Conservation (phyloP, 2,113 vertebrate species). For the Todiramphus saurophagus region DNA sequence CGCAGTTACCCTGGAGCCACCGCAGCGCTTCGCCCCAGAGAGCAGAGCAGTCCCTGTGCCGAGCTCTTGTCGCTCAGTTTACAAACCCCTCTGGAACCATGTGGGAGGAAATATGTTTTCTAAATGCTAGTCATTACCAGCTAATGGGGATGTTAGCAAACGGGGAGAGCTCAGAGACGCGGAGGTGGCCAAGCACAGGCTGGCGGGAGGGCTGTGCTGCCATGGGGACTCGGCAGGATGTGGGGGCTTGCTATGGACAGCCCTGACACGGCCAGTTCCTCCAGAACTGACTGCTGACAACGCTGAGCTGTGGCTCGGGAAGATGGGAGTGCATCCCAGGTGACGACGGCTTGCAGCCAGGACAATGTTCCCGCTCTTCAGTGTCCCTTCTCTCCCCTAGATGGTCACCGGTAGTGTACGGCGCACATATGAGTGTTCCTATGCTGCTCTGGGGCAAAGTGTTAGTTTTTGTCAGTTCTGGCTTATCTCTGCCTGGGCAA, state of each 20-base stretch:
- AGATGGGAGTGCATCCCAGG: background rate
- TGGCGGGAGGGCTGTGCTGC: background rate
- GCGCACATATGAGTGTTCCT: background rate
- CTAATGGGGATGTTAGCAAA: constrained; percentile 52
- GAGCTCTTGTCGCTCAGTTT: constrained; percentile 32
- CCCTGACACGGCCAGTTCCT: background rate
- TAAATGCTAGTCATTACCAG: constrained; percentile 61
- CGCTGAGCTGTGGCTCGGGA: background rate
- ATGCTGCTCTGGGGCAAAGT: background rate
- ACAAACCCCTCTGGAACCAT: constrained; percentile 52
- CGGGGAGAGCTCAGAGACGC: background rate
- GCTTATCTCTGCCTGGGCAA: background rate
- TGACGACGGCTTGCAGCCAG: background rate
- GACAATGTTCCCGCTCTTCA: background rate
- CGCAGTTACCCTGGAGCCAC: background rate
- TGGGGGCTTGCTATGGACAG: background rate
- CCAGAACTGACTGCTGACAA: background rate
- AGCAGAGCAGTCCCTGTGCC: background rate
- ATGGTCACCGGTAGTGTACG: rapidly evolving
- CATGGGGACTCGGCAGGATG: background rate
- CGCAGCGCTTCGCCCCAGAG: background rate
- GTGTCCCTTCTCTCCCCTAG: background rate
- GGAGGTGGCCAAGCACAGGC: background rate
- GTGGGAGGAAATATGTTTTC: constrained; percentile 66
- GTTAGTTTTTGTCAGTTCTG: background rate